Percentiles rank a stretch among this genome's conserved stretches.
phyloP scores from a whole-genome alignment of 2,797 vertebrate genomes.

The Odontamblyopus lacepedii region DNA sequence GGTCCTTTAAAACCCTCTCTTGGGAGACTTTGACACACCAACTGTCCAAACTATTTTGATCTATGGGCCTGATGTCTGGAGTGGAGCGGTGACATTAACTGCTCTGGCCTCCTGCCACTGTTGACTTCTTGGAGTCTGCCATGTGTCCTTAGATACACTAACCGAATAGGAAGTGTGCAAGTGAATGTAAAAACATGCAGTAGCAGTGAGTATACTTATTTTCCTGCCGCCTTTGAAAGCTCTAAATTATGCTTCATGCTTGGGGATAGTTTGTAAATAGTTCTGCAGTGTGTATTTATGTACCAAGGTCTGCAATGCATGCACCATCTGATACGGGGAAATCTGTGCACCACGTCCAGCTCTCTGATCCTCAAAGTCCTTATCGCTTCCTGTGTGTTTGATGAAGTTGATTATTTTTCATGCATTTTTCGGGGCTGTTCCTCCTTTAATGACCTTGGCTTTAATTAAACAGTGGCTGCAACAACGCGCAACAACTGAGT shows the following conservation, averaged over 20 bases:
- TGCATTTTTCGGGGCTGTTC: constrained; percentile 33
- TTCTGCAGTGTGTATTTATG: constrained; percentile 50
- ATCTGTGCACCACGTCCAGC: not conserved
- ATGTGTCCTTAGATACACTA: constrained; percentile 55
- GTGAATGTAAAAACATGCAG: constrained; percentile 23
- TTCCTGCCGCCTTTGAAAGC: constrained; percentile 10
- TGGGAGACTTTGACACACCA: constrained; percentile 21
- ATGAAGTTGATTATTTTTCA: constrained; percentile 55
- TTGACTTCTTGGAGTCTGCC: constrained; percentile 50
- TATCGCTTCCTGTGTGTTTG: constrained; percentile 68
- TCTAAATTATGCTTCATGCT: constrained; percentile 21
- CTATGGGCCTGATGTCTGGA: constrained; percentile 26
- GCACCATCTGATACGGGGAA: constrained; percentile 20
- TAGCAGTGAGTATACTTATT: constrained; percentile 9
- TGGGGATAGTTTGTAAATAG: constrained; percentile 39
- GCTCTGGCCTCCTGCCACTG: constrained; percentile 34
- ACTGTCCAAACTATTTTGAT: constrained; percentile 17
- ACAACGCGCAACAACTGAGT: constrained; percentile 18
- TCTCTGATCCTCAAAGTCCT: constrained; percentile 61
- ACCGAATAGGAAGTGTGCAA: constrained; percentile 35
- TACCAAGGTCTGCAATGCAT: constrained; percentile 12
- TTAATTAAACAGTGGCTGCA: constrained; percentile 53
- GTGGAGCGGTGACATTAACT: constrained; percentile 48
- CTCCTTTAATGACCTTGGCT: constrained; percentile 50
- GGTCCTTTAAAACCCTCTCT: constrained; percentile 5